Percentiles rank a stretch among this genome's conserved stretches.
Conservation (phyloP, 2,797 vertebrate species). For the Enteromius paludinosus region DNA sequence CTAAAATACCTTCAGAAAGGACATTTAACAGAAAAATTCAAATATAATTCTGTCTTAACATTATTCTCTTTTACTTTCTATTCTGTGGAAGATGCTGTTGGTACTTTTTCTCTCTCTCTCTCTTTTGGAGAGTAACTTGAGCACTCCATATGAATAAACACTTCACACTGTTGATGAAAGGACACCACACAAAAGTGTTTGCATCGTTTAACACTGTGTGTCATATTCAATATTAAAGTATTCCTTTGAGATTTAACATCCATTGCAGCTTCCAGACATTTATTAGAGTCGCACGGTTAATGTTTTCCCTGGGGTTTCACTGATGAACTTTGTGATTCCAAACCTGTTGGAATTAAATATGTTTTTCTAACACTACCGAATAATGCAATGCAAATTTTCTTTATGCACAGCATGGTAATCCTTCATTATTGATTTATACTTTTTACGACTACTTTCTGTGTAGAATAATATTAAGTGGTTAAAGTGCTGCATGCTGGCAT, state of each 20-base stretch:
- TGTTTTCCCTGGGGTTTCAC: not conserved
- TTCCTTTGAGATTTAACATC: constrained; percentile 43
- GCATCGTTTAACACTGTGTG: not conserved
- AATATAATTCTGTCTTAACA: not conserved
- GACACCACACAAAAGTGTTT: not conserved
- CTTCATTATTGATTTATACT: not conserved
- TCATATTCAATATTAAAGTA: constrained; percentile 36
- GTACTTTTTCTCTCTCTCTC: not conserved
- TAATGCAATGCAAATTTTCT: not conserved
- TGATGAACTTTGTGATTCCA: not conserved
- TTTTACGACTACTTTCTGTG: not conserved
- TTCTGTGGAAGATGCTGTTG: not conserved
- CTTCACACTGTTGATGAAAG: not conserved
- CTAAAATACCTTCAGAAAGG: not conserved
- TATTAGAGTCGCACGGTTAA: not conserved
- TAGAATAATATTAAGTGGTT: not conserved
- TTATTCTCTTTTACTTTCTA: not conserved
- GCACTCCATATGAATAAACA: not conserved
- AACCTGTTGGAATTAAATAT: not conserved
- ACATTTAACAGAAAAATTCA: not conserved
- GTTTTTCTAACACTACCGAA: not conserved
- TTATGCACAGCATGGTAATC: not conserved
- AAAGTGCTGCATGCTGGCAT: not conserved
- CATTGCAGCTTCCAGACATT: not conserved
- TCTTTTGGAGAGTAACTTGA: not conserved